Evolutionary conservation across 1,140 invertebrate genomes (phyloP), one percentile per base, ranked within the genome.

Genomic region (Megalopta genalis): DNA sequence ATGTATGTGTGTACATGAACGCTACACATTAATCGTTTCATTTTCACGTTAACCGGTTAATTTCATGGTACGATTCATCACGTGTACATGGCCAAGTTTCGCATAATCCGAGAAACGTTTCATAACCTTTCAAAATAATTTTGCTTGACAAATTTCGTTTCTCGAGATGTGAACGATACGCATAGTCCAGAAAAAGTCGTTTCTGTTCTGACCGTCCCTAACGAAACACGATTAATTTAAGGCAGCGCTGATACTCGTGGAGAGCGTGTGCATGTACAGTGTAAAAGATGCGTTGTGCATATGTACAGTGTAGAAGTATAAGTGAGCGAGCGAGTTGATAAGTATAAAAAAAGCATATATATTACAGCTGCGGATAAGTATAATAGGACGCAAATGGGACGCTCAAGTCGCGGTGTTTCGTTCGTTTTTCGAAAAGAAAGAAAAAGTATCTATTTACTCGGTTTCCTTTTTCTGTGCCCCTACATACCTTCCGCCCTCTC

Each of bases 241-340:
- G 86, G 86, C 89, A 91, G 90, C 88, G 90, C 87, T 87, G 87
- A 90, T 88, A 89, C 65, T 91, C 87, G 89, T 88, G 80, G 77
- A 90, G 90, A 90, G 90, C 90, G 89, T 92, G 87, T 91, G 91
- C 87, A 86, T 93, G 92, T 93, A 92, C 91, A 93, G 92, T 93
- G 91, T 93, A 93, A 92, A 93, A 91, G 92, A 92, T 92, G 91
- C 90, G 90, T 92, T 93, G 92, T 92, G 91, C 91, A 92, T 92
- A 92, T 93, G 92, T 93, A 93, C 92, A 93, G 91, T 90, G 81
- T 93, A 92, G 88, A 90, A 78, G 82, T 91, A 90, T 89, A 90
- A 86, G 75, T 81, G 80, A 90, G 80, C 73, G 84, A 88, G 82
- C 82, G 81, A 89, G 71, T 63, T 81, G 77, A 88, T 83, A 78